Conservation (phyloP, 2,113 vertebrate genomes). For the Scartelaos histophorus region DNA sequence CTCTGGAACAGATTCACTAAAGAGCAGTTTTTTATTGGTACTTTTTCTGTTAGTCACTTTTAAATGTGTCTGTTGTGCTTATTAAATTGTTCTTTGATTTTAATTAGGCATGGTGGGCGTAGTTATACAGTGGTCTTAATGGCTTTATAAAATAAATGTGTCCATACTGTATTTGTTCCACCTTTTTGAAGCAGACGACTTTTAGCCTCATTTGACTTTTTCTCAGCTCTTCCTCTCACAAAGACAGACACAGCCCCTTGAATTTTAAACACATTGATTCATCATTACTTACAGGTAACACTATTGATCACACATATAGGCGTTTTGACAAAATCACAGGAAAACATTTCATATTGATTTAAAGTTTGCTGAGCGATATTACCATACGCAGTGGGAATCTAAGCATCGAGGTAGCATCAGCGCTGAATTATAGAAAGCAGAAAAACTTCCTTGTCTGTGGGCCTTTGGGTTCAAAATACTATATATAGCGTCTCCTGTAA, state of each 20-base stretch:
- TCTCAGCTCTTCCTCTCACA: slow-evolving; percentile 14
- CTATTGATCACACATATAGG: slow-evolving; percentile 39
- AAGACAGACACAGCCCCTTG: slow-evolving; percentile 21
- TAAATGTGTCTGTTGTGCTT: too few relatives aligned
- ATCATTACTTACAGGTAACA: slow-evolving; percentile 46
- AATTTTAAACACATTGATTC: slow-evolving; percentile 54
- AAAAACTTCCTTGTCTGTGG: slow-evolving; percentile 4
- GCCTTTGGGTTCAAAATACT: slow-evolving; percentile 29
- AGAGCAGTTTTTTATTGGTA: too few relatives aligned
- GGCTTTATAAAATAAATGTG: not conserved
- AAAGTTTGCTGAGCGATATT: slow-evolving; percentile 39
- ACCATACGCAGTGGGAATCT: slow-evolving; percentile 5
- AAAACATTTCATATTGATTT: slow-evolving; percentile 53
- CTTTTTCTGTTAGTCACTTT: too few relatives aligned
- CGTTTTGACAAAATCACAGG: slow-evolving; percentile 44
- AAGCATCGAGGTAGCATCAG: not conserved
- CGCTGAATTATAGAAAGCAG: slow-evolving; percentile 6
- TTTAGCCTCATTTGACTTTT: slow-evolving; percentile 24
- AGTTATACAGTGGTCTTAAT: too few relatives aligned
- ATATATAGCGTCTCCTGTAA: slow-evolving; percentile 14
- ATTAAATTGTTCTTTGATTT: too few relatives aligned
- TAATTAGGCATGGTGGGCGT: too few relatives aligned
- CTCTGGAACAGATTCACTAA: too few relatives aligned
- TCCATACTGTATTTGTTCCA: not conserved
- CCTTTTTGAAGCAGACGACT: slow-evolving; percentile 4